Evolutionary conservation across 2,797 vertebrate genomes (phyloP).

Genomic region (Acanthiza pusilla): DNA sequence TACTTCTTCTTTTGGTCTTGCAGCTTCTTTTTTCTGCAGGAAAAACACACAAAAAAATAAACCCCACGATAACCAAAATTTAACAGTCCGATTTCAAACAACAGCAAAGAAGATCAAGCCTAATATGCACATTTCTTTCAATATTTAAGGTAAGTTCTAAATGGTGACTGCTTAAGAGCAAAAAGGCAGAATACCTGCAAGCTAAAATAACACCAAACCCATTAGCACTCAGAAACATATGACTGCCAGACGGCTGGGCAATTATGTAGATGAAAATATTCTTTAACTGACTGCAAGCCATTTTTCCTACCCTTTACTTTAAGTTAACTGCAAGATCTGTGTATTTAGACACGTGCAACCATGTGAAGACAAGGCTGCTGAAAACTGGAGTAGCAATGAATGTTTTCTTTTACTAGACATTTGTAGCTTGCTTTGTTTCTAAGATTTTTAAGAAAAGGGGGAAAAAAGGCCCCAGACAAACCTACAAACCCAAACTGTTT

Average conservation of each 20-base stretch:
- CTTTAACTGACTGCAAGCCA: not conserved
- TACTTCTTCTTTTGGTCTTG: constrained; percentile 78
- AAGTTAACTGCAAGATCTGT: not conserved
- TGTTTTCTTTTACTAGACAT: not conserved
- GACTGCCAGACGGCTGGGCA: not conserved
- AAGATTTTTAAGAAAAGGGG: not conserved
- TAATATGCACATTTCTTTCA: not conserved
- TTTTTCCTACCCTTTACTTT: not conserved
- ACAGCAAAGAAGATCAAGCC: not conserved
- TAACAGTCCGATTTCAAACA: not conserved
- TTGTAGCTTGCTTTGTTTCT: not conserved
- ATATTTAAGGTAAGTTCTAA: not conserved
- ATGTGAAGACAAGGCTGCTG: not conserved
- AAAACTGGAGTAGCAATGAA: fast-evolving
- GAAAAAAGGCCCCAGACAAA: not conserved
- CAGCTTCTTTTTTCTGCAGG: constrained; percentile 81
- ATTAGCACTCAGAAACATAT: not conserved
- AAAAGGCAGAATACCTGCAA: not conserved
- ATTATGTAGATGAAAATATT: not conserved
- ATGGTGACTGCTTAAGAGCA: not conserved
- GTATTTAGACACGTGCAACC: not conserved
- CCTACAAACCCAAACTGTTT: not conserved
- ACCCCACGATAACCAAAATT: not conserved
- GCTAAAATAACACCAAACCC: not conserved
- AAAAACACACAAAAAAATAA: not conserved